Base-by-base conservation (phyloP, 2,113 vertebrate species). In the Xiphophorus maculatus region DNA sequence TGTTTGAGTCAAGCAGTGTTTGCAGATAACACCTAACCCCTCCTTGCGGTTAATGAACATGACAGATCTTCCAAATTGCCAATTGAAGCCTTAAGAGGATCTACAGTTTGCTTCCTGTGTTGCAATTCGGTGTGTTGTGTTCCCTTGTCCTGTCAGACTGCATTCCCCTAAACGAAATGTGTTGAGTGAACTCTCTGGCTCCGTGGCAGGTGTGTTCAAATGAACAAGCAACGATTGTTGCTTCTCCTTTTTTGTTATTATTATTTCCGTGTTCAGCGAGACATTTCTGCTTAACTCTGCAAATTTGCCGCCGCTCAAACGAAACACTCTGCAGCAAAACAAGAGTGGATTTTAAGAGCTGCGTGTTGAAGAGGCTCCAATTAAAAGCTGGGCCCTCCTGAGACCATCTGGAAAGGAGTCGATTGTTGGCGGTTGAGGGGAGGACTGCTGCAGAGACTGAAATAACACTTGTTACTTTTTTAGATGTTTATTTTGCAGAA, bases 241-340 rank as follows among this genome's bases (percentile, higher is more conserved):
- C 79, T 51, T 78, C 60, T 35, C 32, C 75, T 62, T 70, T 61
- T 27, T 7, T 17, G 2, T 35, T 35, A 37, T 22, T 51, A 15
- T 19, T 30, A 11, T 29, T 69, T 28, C 69, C 73, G 65, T 71
- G 66, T 63, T 5, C 63, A 80, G 68, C 61, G 71, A 84, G 72
- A 85, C 63, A 7, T 86, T 92, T 93, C 66, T 91, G 90, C 91
- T 90, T 86, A 76, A 79, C 80, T 83, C 88, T 79, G 92, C 91
- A 93, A 61, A 88, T 85, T 80, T 70, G 35, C 77, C 54, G 10
- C 51, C 11, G 11, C 70, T 82, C 66, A 71, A 86, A 90, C 40
- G 42, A 87, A 84, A 80, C 82, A 63, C 66, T 69, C 54, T 63
- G 71, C 61, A 75, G 80, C 64, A 82, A 77, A 69, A 79, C 63